Evolutionary conservation across 2,888 invertebrate genomes (phyloP), one percentile per base, ranked within the genome.

Genomic region (Tyria jacobaeae): DNA sequence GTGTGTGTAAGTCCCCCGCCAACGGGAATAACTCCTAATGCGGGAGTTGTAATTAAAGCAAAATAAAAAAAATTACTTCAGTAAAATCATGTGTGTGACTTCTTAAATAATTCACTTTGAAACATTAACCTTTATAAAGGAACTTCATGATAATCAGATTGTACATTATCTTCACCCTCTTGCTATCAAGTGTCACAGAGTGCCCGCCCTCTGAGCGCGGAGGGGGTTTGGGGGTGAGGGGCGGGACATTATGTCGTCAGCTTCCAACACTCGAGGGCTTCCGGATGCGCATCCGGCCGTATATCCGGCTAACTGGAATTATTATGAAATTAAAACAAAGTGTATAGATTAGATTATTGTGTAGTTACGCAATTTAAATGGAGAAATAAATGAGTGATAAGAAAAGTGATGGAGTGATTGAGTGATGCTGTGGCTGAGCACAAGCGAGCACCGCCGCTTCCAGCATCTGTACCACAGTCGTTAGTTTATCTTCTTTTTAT

Each of bases 221-320:
- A 25, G 57, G 66, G 60, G 68, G n/a, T n/a, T n/a, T n/a, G n/a
- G n/a, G 66, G 62, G 66, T 56, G 64, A 54, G 59, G 27, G 61
- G 65, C 61, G 71, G 60, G 68, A 68, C 68, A 55, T 24, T 41
- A 79, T 62, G 70, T 64, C 70, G 68, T 68, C 60, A 79, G 80
- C 70, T 41, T 59, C 49, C 89, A 57, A 71, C 76, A 89, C 85
- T 90, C 82, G 83, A 73, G 70, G 73, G 87, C 81, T 91, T 91
- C 92, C 91, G 92, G 91, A 85, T 78, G 64, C 82, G 84, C 83
- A 88, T 89, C 91, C 91, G 91, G 83, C 79, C 89, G 90, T 82
- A 85, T 82, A 83, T 87, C 89, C 88, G 87, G 85, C 71, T 70
- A 68, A 60, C 60, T 57, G 53, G 47, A 61, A 37, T 25, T 47